Base-by-base conservation (phyloP, 2,888 invertebrate genomes). In the Lysandra coridon region DNA sequence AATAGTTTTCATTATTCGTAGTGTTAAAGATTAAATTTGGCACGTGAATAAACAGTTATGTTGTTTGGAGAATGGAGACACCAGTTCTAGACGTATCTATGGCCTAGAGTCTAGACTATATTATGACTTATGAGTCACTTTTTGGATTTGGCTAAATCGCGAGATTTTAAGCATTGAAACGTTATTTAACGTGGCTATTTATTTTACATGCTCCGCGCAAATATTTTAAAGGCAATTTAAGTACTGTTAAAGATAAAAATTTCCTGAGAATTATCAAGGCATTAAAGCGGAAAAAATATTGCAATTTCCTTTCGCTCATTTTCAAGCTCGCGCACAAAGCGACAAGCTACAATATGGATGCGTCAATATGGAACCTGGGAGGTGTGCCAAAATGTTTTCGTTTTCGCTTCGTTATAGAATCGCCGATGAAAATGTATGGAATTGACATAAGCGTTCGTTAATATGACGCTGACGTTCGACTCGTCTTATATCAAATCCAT, bases 271-370 rank as follows among this genome's bases (percentile, higher is more conserved):
- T 81, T 80, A 79, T 76, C 60, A 80, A 79, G 79, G 80, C 78
- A 78, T 78, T 80, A 78, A 75, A 80, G 80, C 69, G 81, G 79
- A 82, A 81, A 80, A 75, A 79, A 79, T 79, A 77, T 80, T 80
- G 82, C 82, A 81, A 79, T 85, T 84, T 86, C 87, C 84, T 87
- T 85, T 82, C 14, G 14, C 33, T 69, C 69, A 69, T 37, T 69
- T 69, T 69, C 69, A 17, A 33, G 69, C 33, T 69, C 33, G 33
- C 69, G 33, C 14, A 33, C 33, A 33, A 33, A 33, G 69, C 69
- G 33, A 33, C 69, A 33, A 30, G 23, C 3, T 1, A 30, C 64
- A 30, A 64, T 64, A 64, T 30, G 53, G 53, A 57, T 17, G 53
- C 4, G 1, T 4, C 23, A 23, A 23, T 23, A 23, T 23, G 23